These are phyloP conservation scores for Koerneria pararmatus DNA, from an alignment of 2,888 invertebrate genomes.

Conservation along the genomic window DNA sequence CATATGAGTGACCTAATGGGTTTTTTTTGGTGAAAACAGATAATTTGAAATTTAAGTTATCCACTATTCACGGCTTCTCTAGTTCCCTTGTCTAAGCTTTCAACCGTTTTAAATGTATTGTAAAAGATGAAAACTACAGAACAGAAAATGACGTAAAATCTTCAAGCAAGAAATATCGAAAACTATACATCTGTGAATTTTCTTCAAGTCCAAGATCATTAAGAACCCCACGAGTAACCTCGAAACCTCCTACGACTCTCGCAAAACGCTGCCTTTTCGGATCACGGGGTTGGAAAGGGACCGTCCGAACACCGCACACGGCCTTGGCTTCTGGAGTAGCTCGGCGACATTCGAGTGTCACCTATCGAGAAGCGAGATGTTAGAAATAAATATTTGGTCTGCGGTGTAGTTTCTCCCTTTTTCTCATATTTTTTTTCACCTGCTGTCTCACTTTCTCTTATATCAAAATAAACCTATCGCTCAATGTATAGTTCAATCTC, in stretches of 20 bases:
- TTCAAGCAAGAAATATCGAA: neutral
- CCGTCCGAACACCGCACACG: constrained; percentile 64
- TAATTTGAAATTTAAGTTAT: too few relatives aligned
- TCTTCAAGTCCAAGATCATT: neutral
- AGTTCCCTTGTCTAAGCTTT: neutral
- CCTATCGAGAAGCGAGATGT: too few relatives aligned
- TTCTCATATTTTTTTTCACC: too few relatives aligned
- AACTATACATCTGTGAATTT: neutral
- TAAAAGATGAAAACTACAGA: neutral
- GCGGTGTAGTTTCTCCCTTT: too few relatives aligned
- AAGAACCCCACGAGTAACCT: constrained; percentile 34
- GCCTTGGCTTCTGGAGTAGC: too few relatives aligned
- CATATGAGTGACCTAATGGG: too few relatives aligned
- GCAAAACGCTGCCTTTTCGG: constrained; percentile 57
- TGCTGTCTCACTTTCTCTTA: too few relatives aligned
- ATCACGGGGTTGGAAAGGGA: constrained; percentile 64
- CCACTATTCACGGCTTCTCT: neutral
- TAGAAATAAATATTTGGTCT: too few relatives aligned
- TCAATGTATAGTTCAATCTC: too few relatives aligned
- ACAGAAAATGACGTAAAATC: neutral
- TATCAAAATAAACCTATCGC: too few relatives aligned
- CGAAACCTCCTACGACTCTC: constrained; percentile 63
- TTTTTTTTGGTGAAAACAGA: too few relatives aligned
- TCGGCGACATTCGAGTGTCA: too few relatives aligned
- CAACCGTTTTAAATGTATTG: neutral